Conservation (phyloP, 2,113 vertebrate genomes). For the Mixornis gularis region DNA sequence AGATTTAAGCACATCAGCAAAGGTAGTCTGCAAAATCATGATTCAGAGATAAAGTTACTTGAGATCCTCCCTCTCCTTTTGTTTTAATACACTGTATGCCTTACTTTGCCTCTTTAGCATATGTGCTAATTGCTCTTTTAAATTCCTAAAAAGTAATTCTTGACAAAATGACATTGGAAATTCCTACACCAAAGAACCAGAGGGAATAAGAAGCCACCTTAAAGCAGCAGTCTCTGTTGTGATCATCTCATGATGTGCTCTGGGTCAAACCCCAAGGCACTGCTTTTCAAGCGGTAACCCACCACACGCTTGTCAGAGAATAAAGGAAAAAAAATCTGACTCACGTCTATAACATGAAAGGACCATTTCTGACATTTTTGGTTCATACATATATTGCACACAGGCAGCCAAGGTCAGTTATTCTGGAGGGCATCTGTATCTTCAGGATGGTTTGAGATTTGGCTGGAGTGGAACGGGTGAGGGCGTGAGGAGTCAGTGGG, state of each 20-base stretch:
- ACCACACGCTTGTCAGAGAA: background rate
- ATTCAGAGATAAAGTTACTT: background rate
- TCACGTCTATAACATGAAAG: background rate
- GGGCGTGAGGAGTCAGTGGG: background rate
- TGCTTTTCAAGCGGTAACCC: rapidly evolving
- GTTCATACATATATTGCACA: background rate
- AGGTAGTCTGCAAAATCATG: background rate
- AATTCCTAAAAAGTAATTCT: background rate
- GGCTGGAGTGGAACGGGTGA: background rate
- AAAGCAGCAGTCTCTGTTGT: background rate
- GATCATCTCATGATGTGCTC: background rate
- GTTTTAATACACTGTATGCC: background rate
- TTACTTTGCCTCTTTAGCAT: background rate
- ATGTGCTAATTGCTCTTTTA: background rate
- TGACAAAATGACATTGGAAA: background rate
- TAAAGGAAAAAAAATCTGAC: background rate
- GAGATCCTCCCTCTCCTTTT: background rate
- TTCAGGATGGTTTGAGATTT: background rate
- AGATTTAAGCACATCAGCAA: background rate
- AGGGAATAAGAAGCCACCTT: background rate
- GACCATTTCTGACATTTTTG: background rate
- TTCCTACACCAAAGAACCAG: background rate
- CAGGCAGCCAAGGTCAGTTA: background rate
- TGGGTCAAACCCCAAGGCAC: background rate
- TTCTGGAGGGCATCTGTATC: background rate